Percentiles rank a stretch among this genome's conserved stretches.
Evolutionary conservation across 2,888 invertebrate genomes (phyloP).

Genomic region (Dicycla oo): DNA sequence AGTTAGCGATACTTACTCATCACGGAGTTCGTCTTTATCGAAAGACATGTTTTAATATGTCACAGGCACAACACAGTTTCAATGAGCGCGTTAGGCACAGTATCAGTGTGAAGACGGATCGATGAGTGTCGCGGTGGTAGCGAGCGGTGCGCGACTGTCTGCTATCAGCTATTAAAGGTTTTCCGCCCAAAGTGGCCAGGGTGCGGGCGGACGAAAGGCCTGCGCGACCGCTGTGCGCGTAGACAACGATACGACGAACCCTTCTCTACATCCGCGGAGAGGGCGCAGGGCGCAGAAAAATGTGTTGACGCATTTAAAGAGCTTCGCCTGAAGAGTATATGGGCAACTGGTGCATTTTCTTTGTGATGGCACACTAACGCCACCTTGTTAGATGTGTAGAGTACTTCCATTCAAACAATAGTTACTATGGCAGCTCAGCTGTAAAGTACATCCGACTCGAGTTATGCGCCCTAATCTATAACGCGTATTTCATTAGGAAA

Average conservation of each 20-base stretch:
- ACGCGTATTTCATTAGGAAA: too few relatives aligned
- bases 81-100: constrained; percentile 66
- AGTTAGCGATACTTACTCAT: constrained; percentile 92
- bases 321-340: too few relatives aligned
- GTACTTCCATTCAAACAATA: too few relatives aligned
- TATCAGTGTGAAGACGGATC: constrained; percentile 73
- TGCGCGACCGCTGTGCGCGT: constrained; percentile 72
- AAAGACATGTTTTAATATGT: constrained; percentile 87
- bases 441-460: too few relatives aligned
- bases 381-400: too few relatives aligned
- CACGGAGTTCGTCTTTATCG: constrained; percentile 92
- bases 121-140: constrained; percentile 76
- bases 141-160: constrained; percentile 80
- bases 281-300: constrained; percentile 38
- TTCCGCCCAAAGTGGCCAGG: constrained; percentile 78
- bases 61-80: constrained; percentile 73
- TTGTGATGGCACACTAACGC: too few relatives aligned
- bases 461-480: too few relatives aligned
- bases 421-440: too few relatives aligned
- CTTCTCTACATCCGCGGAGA: constrained; percentile 46
- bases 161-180: constrained; percentile 67
- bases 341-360: too few relatives aligned
- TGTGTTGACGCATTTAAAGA: constrained; percentile 43
- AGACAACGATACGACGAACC: constrained; percentile 45
- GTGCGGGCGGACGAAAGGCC: constrained; percentile 76